phyloP scores from a whole-genome alignment of 2,888 invertebrate species.

The Drosophila prolongata region DNA sequence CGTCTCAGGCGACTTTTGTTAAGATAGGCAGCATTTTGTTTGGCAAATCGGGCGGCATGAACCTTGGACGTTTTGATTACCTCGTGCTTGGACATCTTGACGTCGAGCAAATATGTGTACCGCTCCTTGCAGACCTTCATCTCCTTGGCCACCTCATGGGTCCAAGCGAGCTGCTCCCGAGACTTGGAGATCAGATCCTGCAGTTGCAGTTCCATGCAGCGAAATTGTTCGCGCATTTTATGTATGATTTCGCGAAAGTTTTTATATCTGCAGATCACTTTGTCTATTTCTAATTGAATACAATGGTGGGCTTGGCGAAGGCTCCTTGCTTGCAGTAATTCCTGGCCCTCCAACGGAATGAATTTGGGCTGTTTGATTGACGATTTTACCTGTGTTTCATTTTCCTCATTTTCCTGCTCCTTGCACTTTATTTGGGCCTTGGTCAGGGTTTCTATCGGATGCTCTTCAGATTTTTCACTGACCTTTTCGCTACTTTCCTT shows the following conservation, averaged over 20 bases:
- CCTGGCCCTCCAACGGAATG: conserved; percentile 30
- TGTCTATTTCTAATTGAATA: conserved; percentile 50
- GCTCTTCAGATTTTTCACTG: neutral
- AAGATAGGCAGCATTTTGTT: neutral
- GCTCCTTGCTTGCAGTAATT: conserved; percentile 32
- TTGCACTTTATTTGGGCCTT: neutral
- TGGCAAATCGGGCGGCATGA: neutral
- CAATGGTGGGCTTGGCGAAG: conserved; percentile 46
- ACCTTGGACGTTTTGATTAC: conserved; percentile 1
- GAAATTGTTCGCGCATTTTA: conserved; percentile 5
- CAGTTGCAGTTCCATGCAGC: conserved; percentile 13
- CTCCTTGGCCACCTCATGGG: conserved; percentile 19
- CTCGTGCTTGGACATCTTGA: conserved; percentile 37
- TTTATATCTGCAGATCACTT: conserved; percentile 42
- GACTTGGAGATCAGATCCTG: conserved; percentile 2
- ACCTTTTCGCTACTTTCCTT: neutral
- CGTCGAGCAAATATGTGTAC: conserved; percentile 7
- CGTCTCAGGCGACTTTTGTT: conserved; percentile 4
- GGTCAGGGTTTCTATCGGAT: too few relatives aligned
- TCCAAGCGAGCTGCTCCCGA: conserved; percentile 21
- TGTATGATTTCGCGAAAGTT: conserved; percentile 25
- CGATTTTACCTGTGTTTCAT: neutral
- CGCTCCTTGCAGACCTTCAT: conserved; percentile 39
- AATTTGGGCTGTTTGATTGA: neutral
- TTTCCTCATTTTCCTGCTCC: neutral